Percentiles rank a stretch among this genome's conserved stretches.
Conservation (phyloP, 2,113 vertebrate genomes). For the Sturnus vulgaris region DNA sequence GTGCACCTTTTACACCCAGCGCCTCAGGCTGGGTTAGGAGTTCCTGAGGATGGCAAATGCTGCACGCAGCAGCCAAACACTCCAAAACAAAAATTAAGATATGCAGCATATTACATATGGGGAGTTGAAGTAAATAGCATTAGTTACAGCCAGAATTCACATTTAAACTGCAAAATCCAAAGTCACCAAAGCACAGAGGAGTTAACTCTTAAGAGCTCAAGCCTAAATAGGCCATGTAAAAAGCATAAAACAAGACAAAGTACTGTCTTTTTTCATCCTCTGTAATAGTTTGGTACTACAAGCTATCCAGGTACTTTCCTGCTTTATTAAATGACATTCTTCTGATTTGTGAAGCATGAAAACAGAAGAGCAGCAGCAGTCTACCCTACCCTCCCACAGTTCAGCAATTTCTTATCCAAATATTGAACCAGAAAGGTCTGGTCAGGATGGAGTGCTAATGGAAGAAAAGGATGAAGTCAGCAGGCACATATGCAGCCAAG, state of each 20-base stretch:
- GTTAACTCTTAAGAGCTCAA: neutral
- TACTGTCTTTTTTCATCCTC: neutral
- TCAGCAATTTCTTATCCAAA: neutral
- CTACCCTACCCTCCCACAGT: neutral
- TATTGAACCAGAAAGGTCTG: neutral
- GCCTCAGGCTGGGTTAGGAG: neutral
- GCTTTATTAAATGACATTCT: neutral
- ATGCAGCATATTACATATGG: neutral
- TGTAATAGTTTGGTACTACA: neutral
- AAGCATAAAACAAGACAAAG: neutral
- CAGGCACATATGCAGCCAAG: neutral
- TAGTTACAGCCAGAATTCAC: neutral
- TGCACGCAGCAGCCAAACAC: neutral
- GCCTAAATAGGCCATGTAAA: neutral
- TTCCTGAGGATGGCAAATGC: neutral
- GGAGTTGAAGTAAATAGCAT: neutral
- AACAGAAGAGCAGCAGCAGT: neutral
- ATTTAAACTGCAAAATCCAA: neutral
- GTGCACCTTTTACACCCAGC: neutral
- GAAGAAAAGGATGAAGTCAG: neutral
- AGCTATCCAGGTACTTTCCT: neutral
- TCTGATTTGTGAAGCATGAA: neutral
- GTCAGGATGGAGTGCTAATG: neutral
- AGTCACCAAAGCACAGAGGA: neutral
- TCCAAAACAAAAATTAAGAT: neutral